A percentile compares a stretch with the other conserved stretches of the same genome.
phyloP scores from a whole-genome alignment of 2,113 vertebrate genomes.

The Pelodiscus sinensis region DNA sequence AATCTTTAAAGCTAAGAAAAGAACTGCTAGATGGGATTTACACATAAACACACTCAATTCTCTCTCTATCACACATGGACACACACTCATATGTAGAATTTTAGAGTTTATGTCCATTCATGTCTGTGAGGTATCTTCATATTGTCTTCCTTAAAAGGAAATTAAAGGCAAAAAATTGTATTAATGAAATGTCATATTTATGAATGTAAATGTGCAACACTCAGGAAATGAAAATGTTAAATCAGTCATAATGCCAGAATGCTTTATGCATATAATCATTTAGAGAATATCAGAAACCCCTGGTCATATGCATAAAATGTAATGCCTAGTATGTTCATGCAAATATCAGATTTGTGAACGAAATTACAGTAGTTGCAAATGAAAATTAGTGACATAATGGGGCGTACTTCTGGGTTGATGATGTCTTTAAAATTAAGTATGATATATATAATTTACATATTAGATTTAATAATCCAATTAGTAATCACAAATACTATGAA shows the following conservation, averaged over 20 bases:
- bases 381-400: background rate
- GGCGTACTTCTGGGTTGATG: background rate
- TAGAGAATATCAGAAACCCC: background rate
- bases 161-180: background rate
- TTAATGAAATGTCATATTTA: background rate
- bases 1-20: background rate
- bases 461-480: background rate
- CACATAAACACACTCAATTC: accelerated
- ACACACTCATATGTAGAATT: background rate
- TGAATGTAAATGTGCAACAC: background rate
- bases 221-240: background rate
- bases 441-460: background rate
- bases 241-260: background rate
- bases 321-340: background rate
- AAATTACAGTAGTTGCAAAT: background rate
- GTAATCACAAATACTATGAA: background rate
- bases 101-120: background rate
- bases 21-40: background rate
- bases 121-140: background rate
- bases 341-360: background rate
- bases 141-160: background rate
- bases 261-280: background rate
- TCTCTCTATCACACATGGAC: background rate
- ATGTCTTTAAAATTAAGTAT: background rate
- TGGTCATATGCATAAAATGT: background rate